A percentile compares a stretch with the other conserved stretches of the same genome.
Evolutionary conservation across 2,888 invertebrate species (phyloP).

Genomic region (Zele albiditarsus): DNA sequence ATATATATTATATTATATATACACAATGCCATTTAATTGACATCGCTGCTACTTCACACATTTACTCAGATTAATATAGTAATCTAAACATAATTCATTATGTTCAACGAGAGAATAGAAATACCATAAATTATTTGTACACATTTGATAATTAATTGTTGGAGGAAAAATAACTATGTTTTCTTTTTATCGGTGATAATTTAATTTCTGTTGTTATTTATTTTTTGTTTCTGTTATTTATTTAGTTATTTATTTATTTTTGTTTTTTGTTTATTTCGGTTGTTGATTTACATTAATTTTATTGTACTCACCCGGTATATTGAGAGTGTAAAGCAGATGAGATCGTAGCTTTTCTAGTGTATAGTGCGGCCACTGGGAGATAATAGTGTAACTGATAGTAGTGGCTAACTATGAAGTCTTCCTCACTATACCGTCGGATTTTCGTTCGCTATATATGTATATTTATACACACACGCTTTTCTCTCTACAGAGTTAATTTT

Average conservation of each 20-base stretch:
- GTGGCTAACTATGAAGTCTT: constrained; percentile 65
- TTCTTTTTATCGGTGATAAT: too few relatives aligned
- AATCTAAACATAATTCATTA: neutral
- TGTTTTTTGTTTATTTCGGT: neutral
- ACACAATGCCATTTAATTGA: neutral
- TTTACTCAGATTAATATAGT: neutral
- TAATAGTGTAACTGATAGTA: constrained; percentile 72
- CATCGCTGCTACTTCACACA: neutral
- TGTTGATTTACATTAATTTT: neutral
- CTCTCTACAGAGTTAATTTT: constrained; percentile 64
- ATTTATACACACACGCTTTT: too few relatives aligned
- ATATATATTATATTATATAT: constrained; percentile 39
- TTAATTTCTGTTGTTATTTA: neutral
- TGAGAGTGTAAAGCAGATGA: constrained; percentile 37
- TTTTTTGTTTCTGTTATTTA: neutral
- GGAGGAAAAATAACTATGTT: neutral
- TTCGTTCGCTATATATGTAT: constrained; percentile 31
- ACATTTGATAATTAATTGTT: neutral
- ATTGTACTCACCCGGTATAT: constrained; percentile 40
- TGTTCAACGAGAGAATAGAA: neutral
- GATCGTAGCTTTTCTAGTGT: constrained; percentile 37
- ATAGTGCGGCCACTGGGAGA: constrained; percentile 61
- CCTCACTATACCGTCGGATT: constrained; percentile 44
- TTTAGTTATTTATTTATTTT: neutral
- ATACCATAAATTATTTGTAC: neutral